A percentile compares a stretch with the other conserved stretches of the same genome.
These are phyloP conservation scores for Motacilla alba DNA, from an alignment of 2,113 vertebrate genomes.

Conservation along the genomic window DNA sequence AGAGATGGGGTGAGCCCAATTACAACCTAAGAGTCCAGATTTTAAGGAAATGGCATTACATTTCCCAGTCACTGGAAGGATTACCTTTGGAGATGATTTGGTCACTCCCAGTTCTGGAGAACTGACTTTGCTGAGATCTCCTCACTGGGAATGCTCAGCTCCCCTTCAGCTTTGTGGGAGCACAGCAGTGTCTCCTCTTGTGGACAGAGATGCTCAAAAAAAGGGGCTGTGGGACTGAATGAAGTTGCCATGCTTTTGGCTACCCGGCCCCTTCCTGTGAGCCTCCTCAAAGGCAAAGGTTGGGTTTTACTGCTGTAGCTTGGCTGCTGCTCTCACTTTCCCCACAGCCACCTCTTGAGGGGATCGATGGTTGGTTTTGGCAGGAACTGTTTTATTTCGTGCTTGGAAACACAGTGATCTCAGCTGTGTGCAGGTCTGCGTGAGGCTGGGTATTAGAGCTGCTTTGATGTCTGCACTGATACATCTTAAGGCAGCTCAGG, in stretches of 20 bases:
- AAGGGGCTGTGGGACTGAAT: not conserved
- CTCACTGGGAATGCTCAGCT: not conserved
- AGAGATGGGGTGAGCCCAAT: not conserved
- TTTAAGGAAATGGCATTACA: not conserved
- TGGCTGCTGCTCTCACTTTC: conserved; percentile 16
- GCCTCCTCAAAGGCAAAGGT: not conserved
- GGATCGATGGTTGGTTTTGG: not conserved
- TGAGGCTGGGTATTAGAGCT: conserved; percentile 44
- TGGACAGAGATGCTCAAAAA: not conserved
- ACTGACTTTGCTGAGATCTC: not conserved
- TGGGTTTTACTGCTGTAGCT: conserved; percentile 1
- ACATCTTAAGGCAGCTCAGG: conserved; percentile 47
- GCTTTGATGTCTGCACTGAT: conserved; percentile 57
- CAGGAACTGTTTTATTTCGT: conserved; percentile 17
- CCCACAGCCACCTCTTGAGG: conserved; percentile 45
- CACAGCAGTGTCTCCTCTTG: fast-evolving
- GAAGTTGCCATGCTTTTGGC: not conserved
- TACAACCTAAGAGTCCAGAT: not conserved
- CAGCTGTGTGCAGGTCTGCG: conserved; percentile 23
- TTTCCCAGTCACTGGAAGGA: not conserved
- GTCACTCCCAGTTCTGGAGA: not conserved
- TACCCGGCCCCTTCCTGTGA: not conserved
- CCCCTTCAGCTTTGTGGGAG: not conserved
- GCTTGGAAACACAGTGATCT: conserved; percentile 20
- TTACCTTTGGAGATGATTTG: not conserved